Percentiles rank a stretch among this genome's conserved stretches.
Conservation (phyloP, 2,113 vertebrate species). For the Dissostichus mawsoni region DNA sequence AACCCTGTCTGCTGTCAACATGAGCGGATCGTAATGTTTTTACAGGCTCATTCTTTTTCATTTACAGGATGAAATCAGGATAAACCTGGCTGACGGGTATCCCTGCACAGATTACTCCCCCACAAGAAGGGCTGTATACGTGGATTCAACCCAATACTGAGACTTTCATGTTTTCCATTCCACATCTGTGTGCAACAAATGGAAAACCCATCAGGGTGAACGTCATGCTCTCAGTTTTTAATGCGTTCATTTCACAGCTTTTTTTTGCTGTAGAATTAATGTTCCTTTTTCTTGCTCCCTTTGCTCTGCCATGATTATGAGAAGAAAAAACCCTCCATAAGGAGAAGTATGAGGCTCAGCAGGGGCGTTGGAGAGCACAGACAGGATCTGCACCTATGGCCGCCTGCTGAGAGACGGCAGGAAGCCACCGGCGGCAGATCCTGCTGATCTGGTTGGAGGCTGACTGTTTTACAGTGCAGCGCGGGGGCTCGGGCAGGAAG, state of each 20-base stretch:
- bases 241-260: conserved; percentile 1
- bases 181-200: conserved; percentile 31
- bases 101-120: conserved; percentile 8
- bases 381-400: conserved; percentile 73
- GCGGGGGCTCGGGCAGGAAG: conserved; percentile 84
- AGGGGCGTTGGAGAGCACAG: conserved; percentile 7
- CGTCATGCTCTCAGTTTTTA: conserved; percentile 18
- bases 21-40: not conserved
- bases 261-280: conserved; percentile 1
- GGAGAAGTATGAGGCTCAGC: conserved; percentile 71
- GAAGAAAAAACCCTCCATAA: not conserved
- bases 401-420: conserved; percentile 71
- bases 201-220: conserved; percentile 20
- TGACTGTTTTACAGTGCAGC: conserved; percentile 71
- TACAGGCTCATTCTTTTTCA: not conserved
- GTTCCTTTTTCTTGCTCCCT: not conserved
- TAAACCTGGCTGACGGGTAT: conserved; percentile 9
- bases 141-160: conserved; percentile 16
- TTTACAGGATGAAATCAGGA: conserved; percentile 20
- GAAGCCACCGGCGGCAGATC: conserved; percentile 63
- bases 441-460: conserved; percentile 73
- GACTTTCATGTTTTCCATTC: conserved; percentile 45
- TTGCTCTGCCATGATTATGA: not conserved
- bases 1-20: too few relatives aligned
- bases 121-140: conserved; percentile 22